Conservation (phyloP, 1,140 invertebrate genomes). For the Phthorimaea operculella region DNA sequence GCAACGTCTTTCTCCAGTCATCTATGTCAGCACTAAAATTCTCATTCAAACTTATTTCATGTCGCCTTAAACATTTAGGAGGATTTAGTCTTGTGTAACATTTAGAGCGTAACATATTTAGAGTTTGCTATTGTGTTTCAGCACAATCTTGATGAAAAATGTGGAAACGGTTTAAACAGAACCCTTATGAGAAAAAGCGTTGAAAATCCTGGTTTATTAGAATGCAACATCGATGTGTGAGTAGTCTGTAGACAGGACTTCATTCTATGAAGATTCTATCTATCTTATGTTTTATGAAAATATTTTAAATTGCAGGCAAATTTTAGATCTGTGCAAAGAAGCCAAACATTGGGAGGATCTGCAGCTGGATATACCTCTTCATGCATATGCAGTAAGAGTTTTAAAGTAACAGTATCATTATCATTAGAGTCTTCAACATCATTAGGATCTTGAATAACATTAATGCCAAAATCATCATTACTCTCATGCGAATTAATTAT, state of each 20-base stretch:
- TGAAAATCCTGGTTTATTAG: conserved; percentile 73
- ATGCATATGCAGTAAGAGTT: conserved; percentile 56
- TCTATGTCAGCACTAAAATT: too few species aligned
- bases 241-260: conserved; percentile 10
- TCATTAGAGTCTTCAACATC: too few species aligned
- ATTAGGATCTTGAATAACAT: too few species aligned
- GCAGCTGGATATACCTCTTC: conserved; percentile 74
- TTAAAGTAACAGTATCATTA: too few species aligned
- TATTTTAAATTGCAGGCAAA: conserved; percentile 33
- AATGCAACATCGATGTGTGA: conserved; percentile 84
- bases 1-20: too few species aligned
- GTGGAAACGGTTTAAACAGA: conserved; percentile 73
- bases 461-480: too few species aligned
- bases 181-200: conserved; percentile 76
- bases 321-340: conserved; percentile 72
- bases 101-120: too few species aligned
- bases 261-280: not conserved
- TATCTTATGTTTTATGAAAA: conserved; percentile 28
- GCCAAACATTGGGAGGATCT: conserved; percentile 76
- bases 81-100: too few species aligned
- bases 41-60: too few species aligned
- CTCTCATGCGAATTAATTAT: too few species aligned
- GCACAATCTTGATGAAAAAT: conserved; percentile 57
- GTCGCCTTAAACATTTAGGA: too few species aligned
- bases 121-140: conserved; percentile 20